phyloP scores from a whole-genome alignment of 2,888 invertebrate genomes.

The Drosophila phalerata region DNA sequence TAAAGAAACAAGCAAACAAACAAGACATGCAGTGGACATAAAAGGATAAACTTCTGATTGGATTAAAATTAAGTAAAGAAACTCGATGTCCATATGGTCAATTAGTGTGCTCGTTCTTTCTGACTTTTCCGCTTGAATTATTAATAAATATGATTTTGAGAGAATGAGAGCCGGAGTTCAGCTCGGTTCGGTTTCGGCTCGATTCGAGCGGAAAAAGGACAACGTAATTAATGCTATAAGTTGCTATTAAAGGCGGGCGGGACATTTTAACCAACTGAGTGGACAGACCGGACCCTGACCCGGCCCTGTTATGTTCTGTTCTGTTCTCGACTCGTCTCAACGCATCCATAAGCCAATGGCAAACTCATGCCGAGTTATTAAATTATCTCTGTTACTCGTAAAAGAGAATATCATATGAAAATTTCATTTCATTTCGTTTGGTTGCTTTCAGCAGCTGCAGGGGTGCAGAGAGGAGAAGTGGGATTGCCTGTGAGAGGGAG shows the following conservation, averaged over 20 bases:
- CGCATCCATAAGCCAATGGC: conserved; percentile 55
- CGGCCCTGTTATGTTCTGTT: no score
- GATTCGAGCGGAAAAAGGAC: conserved; percentile 73
- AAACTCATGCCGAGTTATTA: conserved; percentile 76
- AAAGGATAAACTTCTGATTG: conserved; percentile 41
- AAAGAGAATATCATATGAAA: conserved; percentile 79
- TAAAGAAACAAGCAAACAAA: conserved; percentile 7
- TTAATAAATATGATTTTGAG: conserved; percentile 69
- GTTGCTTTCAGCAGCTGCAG: conserved; percentile 61
- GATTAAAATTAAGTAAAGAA: conserved; percentile 53
- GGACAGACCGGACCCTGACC: neutral
- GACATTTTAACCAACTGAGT: conserved; percentile 51
- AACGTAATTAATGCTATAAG: conserved; percentile 76
- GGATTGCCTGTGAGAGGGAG: neutral
- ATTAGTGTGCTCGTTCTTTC: conserved; percentile 72
- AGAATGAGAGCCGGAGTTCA: neutral
- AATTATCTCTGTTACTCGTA: conserved; percentile 76
- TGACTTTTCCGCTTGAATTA: conserved; percentile 78
- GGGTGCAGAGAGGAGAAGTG: neutral
- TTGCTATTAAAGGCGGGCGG: conserved; percentile 26
- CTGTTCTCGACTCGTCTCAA: neutral
- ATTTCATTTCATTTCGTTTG: conserved; percentile 78
- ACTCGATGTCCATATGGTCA: conserved; percentile 76
- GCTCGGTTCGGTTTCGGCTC: conserved; percentile 13
- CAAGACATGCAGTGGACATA: conserved; percentile 20